phyloP scores from a whole-genome alignment of 1,140 invertebrate species.

The Ylistrum balloti region DNA sequence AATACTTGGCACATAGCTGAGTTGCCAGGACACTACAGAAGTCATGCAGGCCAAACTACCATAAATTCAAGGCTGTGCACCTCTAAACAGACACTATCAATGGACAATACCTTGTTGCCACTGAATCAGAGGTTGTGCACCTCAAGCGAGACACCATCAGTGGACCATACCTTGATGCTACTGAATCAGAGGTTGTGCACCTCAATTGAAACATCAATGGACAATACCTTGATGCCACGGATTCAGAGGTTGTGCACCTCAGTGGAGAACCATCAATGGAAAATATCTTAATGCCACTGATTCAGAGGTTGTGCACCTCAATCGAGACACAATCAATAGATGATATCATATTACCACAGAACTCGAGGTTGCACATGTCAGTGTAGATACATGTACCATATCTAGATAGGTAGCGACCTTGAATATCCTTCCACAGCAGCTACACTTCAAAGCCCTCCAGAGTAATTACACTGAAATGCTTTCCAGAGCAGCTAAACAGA shows the following conservation, averaged over 20 bases:
- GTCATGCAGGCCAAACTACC: not conserved
- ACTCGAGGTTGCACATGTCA: not conserved
- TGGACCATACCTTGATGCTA: no score
- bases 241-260: not conserved
- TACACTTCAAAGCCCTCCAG: no score
- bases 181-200: no score
- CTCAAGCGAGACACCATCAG: no score
- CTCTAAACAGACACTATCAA: not conserved
- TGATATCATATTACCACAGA: no score
- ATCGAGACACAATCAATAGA: not conserved
- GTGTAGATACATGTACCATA: not conserved
- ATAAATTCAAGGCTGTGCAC: no score
- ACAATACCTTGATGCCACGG: not conserved
- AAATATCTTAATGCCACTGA: not conserved
- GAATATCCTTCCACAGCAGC: not conserved
- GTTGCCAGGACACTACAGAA: not conserved
- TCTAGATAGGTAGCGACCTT: no score
- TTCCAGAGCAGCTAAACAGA: not conserved
- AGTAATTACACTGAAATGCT: no score
- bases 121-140: no score
- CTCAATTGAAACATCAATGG: not conserved
- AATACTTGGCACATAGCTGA: slow-evolving; percentile 24
- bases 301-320: not conserved
- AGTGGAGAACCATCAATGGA: not conserved
- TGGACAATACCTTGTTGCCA: no score